Conservation (phyloP, 2,797 vertebrate genomes). For the Iguana delicatissima region DNA sequence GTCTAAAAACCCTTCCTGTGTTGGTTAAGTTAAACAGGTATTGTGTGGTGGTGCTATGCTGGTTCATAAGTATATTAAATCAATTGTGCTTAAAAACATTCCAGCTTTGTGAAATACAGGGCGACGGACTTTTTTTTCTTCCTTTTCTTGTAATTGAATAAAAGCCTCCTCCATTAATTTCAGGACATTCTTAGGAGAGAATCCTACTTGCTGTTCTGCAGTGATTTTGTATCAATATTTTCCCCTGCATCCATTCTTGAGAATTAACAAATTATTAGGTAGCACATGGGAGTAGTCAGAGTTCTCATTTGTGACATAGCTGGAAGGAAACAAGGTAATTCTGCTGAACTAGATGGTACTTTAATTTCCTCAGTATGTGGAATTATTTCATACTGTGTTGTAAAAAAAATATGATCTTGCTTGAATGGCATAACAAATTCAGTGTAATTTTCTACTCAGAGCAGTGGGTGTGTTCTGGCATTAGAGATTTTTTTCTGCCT, state of each 20-base stretch:
- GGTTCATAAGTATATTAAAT: background rate
- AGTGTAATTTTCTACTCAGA: conserved; percentile 1
- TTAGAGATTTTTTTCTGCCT: background rate
- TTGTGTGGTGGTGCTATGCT: background rate
- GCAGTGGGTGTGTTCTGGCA: conserved; percentile 4
- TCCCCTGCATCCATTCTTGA: conserved; percentile 18
- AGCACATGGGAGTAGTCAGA: conserved; percentile 18
- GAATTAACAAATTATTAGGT: conserved; percentile 41
- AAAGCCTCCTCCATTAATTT: background rate
- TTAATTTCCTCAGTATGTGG: conserved; percentile 59
- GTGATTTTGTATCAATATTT: conserved; percentile 28
- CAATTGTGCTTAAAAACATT: background rate
- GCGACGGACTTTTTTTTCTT: background rate
- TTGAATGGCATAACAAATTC: background rate
- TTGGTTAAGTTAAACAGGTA: background rate
- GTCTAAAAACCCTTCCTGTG: background rate
- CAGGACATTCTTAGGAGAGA: conserved; percentile 20
- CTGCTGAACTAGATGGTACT: conserved; percentile 12
- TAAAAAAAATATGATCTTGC: conserved; percentile 11
- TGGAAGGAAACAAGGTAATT: background rate
- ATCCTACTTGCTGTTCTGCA: conserved; percentile 21
- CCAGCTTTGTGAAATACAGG: conserved; percentile 4
- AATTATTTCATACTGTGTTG: conserved; percentile 26
- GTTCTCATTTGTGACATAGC: conserved; percentile 25
- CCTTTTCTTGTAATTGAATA: conserved; percentile 11